A percentile compares a stretch with the other conserved stretches of the same genome.
Conservation (phyloP, 1,140 invertebrate genomes). For the Physella acuta region DNA sequence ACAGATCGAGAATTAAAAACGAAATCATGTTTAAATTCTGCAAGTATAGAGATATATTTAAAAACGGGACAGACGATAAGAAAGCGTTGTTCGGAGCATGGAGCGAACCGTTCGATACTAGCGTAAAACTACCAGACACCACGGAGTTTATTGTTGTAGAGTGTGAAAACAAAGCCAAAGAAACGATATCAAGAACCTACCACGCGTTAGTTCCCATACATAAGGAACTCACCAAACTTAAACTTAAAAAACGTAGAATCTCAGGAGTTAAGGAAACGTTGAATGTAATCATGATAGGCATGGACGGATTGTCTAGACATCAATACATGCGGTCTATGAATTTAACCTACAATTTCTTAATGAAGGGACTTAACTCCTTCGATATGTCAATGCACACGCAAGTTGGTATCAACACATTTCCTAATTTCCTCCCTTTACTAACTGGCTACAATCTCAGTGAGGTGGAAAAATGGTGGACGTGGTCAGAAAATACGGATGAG, state of each 20-base stretch:
- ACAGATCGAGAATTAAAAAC: background rate
- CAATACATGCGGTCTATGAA: background rate
- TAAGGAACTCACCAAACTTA: background rate
- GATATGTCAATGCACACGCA: background rate
- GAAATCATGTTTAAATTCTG: background rate
- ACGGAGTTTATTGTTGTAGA: constrained; percentile 1
- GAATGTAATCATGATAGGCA: background rate
- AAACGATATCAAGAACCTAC: background rate
- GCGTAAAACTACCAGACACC: background rate
- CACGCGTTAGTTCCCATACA: background rate
- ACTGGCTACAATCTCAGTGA: background rate
- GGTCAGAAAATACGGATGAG: background rate
- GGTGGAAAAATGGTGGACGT: background rate
- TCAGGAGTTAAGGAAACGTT: background rate
- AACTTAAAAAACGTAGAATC: background rate
- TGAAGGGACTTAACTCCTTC: background rate
- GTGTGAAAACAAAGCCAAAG: background rate
- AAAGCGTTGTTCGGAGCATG: background rate
- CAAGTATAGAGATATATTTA: background rate
- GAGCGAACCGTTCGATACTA: background rate
- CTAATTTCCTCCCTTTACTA: background rate
- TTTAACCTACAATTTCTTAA: background rate
- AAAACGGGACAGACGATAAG: background rate
- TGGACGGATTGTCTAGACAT: background rate
- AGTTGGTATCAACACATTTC: background rate